Evolutionary conservation across 1,140 invertebrate genomes (phyloP).

Genomic region (Oedothorax gibbosus): DNA sequence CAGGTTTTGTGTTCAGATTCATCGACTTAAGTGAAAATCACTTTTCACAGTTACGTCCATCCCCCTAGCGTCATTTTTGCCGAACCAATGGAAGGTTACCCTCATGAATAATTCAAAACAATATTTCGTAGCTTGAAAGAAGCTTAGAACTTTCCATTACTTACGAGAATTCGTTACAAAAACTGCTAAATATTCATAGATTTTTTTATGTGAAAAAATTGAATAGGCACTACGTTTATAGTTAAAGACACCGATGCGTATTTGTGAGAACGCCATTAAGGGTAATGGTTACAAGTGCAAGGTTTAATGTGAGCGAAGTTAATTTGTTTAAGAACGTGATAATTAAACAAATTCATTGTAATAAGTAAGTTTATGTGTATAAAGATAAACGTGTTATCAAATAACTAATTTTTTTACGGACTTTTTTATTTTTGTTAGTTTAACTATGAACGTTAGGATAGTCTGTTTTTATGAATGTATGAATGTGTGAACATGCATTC

Average conservation of each 20-base stretch:
- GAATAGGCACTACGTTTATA: background rate
- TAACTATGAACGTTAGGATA: no score
- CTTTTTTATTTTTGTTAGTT: background rate
- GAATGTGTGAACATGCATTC: no score
- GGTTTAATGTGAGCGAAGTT: background rate
- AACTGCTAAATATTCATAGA: constrained; percentile 39
- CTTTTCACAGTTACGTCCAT: background rate
- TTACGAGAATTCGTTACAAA: constrained; percentile 1
- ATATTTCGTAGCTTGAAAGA: background rate
- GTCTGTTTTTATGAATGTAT: no score
- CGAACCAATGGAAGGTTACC: background rate
- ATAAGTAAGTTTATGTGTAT: background rate
- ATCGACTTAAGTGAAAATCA: constrained; percentile 24
- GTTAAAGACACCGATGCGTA: no score
- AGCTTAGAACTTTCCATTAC: constrained; percentile 21
- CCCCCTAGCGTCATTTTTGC: no score
- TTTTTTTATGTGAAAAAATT: background rate
- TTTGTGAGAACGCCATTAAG: no score
- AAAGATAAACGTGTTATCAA: background rate
- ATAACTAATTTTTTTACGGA: background rate
- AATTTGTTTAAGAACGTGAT: background rate
- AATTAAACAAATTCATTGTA: background rate
- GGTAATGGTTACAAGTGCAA: no score
- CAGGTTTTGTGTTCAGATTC: constrained; percentile 10
- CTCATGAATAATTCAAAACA: constrained; percentile 30